phyloP scores from a whole-genome alignment of 2,113 vertebrate genomes.

The Glaucomys volans region DNA sequence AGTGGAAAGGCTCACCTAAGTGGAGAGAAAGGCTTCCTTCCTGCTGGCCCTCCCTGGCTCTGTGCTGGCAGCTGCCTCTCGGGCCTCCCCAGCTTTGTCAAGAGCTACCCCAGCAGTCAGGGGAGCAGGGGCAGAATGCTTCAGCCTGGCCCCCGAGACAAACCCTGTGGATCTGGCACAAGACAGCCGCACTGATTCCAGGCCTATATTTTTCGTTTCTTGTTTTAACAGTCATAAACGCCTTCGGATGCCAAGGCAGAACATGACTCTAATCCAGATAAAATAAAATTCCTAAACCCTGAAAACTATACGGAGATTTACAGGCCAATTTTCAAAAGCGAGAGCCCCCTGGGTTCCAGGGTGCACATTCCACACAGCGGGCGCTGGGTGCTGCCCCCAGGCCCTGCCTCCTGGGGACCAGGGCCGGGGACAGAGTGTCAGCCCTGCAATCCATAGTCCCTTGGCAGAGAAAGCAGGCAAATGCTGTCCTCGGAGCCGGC shows the following conservation, averaged over 20 bases:
- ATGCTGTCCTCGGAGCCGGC: neutral
- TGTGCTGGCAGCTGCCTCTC: fast-evolving
- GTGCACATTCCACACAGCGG: conserved; percentile 77
- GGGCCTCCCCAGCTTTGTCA: neutral
- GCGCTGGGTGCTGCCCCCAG: conserved; percentile 8
- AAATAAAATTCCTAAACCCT: conserved; percentile 85
- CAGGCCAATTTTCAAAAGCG: conserved; percentile 81
- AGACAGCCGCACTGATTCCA: conserved; percentile 77
- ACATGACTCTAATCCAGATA: conserved; percentile 87
- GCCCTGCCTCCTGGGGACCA: conserved; percentile 44
- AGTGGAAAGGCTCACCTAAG: neutral
- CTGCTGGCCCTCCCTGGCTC: neutral
- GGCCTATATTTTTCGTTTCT: conserved; percentile 83
- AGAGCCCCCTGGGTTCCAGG: conserved; percentile 69
- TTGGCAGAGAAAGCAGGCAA: neutral
- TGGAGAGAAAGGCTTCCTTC: neutral
- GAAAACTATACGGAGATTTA: conserved; percentile 83
- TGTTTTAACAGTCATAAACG: conserved; percentile 87
- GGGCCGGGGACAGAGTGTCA: neutral
- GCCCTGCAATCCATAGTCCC: neutral
- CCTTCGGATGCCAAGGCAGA: conserved; percentile 84
- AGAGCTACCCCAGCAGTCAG: neutral
- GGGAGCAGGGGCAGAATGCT: neutral
- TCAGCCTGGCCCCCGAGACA: conserved; percentile 64
- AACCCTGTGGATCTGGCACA: conserved; percentile 76